Percentiles rank a stretch among this genome's conserved stretches.
Conservation (phyloP, 2,888 invertebrate species). For the Argynnis bischoffii region DNA sequence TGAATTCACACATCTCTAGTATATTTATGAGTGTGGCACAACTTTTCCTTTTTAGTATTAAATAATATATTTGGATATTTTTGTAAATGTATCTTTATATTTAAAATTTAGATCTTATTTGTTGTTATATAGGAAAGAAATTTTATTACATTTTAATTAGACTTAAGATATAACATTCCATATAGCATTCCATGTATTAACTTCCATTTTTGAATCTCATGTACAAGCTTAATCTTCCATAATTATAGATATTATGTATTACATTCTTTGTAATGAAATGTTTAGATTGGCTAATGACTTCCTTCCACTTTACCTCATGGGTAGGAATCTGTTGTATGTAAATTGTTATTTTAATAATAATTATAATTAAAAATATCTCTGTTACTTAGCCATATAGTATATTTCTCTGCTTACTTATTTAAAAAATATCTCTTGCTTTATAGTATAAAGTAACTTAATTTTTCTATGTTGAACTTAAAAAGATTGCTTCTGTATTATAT, state of each 20-base stretch:
- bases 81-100: conserved; percentile 13
- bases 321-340: no score
- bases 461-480: no score
- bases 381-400: no score
- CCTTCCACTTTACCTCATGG: no score
- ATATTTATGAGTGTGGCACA: conserved; percentile 13
- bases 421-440: no score
- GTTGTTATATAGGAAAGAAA: conserved; percentile 16
- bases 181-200: conserved; percentile 22
- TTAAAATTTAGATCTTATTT: conserved; percentile 21
- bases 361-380: no score
- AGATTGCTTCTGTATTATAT: neutral
- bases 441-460: no score
- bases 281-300: neutral
- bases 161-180: conserved; percentile 14
- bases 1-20: neutral
- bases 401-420: no score
- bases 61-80: conserved; percentile 9
- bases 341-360: no score
- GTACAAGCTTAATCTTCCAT: conserved; percentile 6
- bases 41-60: conserved; percentile 13
- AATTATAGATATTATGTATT: neutral
- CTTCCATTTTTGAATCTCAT: conserved; percentile 23
- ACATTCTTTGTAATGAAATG: neutral
- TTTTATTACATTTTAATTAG: conserved; percentile 23